phyloP scores from a whole-genome alignment of 2,113 vertebrate genomes.

The Ctenomys sociabilis region DNA sequence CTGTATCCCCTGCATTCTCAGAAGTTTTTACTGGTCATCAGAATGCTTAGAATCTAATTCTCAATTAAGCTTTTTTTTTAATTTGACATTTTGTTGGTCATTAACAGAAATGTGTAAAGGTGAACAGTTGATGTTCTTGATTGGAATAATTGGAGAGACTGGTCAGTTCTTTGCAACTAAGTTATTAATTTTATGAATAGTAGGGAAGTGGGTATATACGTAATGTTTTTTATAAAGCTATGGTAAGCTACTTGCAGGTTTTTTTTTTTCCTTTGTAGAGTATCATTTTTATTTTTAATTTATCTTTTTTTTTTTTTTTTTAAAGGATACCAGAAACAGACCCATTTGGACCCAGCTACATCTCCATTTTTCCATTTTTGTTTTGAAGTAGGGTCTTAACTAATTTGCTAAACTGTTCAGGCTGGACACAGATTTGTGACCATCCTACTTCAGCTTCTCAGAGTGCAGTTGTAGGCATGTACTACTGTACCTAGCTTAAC shows the following conservation, averaged over 20 bases:
- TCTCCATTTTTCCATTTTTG: neutral
- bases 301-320: neutral
- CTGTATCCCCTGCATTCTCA: neutral
- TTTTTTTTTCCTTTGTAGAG: slow-evolving; percentile 6
- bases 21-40: slow-evolving; percentile 46
- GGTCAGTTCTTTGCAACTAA: slow-evolving; percentile 31
- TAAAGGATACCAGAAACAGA: neutral
- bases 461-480: neutral
- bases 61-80: neutral
- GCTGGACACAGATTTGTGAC: neutral
- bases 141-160: slow-evolving; percentile 64
- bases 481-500: neutral
- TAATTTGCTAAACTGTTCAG: neutral
- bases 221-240: slow-evolving; percentile 10
- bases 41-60: slow-evolving; percentile 28
- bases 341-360: neutral
- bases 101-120: slow-evolving; percentile 69
- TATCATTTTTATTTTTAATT: neutral
- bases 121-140: slow-evolving; percentile 60
- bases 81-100: slow-evolving; percentile 69
- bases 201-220: slow-evolving; percentile 10
- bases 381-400: neutral
- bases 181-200: neutral
- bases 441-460: neutral
- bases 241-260: neutral